phyloP scores from a whole-genome alignment of 2,113 vertebrate species.

The Calyptomena viridis region DNA sequence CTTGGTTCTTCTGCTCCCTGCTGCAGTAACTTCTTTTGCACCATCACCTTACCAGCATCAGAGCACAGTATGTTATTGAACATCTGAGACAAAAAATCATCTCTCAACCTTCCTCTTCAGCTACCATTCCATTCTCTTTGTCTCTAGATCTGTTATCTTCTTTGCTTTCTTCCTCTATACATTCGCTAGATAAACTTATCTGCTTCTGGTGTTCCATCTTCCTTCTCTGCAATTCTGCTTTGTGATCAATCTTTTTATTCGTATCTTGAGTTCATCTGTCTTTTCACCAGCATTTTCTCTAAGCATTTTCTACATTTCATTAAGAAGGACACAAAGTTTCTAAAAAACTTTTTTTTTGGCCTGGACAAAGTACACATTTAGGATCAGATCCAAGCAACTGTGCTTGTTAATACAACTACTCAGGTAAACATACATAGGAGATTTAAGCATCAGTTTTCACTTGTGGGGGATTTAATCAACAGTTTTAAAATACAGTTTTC shows the following conservation, averaged over 20 bases:
- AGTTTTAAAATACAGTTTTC: not conserved
- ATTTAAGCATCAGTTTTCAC: slow-evolving; percentile 4
- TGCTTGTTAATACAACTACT: not conserved
- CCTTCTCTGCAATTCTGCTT: slow-evolving; percentile 18
- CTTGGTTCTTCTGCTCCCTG: not conserved
- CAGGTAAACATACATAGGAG: not conserved
- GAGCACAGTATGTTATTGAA: not conserved
- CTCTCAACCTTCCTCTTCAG: slow-evolving; percentile 2
- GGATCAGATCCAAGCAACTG: not conserved
- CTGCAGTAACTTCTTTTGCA: not conserved
- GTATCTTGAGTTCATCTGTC: slow-evolving; percentile 30
- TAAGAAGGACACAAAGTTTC: slow-evolving; percentile 2
- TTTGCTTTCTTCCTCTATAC: slow-evolving; percentile 2
- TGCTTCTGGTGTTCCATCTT: slow-evolving; percentile 29
- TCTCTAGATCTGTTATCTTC: not conserved
- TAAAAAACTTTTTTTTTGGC: not conserved
- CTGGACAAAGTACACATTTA: not conserved
- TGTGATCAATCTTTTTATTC: slow-evolving; percentile 14
- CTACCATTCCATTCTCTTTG: not conserved
- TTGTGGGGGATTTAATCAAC: not conserved
- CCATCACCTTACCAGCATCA: not conserved
- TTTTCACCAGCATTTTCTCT: slow-evolving; percentile 3
- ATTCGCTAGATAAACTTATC: slow-evolving; percentile 30
- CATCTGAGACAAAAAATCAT: not conserved
- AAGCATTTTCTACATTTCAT: slow-evolving; percentile 24